A percentile compares a stretch with the other conserved stretches of the same genome.
Conservation (phyloP, 2,797 vertebrate species). For the Sylvia borin region DNA sequence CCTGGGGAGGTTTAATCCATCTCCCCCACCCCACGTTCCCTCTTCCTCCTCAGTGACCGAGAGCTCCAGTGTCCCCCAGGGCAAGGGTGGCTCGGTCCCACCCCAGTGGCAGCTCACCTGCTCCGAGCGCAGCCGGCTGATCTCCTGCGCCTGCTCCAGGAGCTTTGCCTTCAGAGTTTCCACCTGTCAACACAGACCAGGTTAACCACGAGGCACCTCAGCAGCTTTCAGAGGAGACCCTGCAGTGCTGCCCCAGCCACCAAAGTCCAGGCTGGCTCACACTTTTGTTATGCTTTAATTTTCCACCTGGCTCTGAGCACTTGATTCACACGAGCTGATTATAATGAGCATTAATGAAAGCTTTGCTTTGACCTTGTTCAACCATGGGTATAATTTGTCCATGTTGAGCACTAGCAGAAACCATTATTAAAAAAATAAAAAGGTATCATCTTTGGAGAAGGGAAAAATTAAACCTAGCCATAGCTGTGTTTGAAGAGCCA, state of each 20-base stretch:
- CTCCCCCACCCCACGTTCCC: fast-evolving
- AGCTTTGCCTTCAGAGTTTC: conserved; percentile 88
- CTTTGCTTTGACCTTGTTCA: conserved; percentile 3
- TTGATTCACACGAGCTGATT: conserved; percentile 40
- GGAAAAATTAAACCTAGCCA: neutral
- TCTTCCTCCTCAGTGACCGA: neutral
- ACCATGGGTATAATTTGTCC: conserved; percentile 33
- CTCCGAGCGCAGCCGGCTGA: conserved; percentile 86
- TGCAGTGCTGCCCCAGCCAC: fast-evolving
- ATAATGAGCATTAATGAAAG: conserved; percentile 34
- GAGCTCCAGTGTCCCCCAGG: fast-evolving
- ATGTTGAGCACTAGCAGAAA: neutral
- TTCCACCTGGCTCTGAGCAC: neutral
- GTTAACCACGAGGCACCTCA: neutral
- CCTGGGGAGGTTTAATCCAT: neutral
- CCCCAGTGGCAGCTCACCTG: conserved; percentile 79
- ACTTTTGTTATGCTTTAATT: neutral
- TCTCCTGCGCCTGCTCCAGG: conserved; percentile 86
- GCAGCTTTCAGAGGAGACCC: neutral
- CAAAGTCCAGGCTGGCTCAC: neutral
- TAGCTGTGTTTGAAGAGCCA: neutral
- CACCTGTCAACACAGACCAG: conserved; percentile 76
- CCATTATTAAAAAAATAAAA: conserved; percentile 13
- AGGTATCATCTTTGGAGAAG: neutral
- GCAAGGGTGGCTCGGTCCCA: neutral